Conservation (phyloP, 2,888 invertebrate genomes). For the Mythimna ferrago region DNA sequence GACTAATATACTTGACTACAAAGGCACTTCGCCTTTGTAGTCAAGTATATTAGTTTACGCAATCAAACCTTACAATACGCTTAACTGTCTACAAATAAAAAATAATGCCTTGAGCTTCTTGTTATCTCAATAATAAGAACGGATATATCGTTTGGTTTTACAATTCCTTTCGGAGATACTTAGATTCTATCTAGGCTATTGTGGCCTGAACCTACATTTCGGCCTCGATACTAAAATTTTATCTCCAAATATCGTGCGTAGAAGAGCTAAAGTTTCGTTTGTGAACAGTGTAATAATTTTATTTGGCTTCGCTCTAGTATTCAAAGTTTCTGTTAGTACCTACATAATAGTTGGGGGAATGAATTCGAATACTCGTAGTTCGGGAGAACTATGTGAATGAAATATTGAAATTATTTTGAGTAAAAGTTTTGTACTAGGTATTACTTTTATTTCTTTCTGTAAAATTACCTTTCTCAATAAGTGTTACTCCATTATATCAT, state of each 20-base stretch:
- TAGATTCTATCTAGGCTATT: constrained; percentile 29
- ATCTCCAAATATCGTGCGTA: constrained; percentile 52
- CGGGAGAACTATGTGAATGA: background rate
- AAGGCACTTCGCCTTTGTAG: too few species aligned
- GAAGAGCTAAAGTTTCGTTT: constrained; percentile 25
- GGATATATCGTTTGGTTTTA: constrained; percentile 3
- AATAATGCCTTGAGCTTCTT: constrained; percentile 9
- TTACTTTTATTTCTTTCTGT: background rate
- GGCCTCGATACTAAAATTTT: constrained; percentile 41
- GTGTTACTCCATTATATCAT: background rate
- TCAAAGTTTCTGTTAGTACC: constrained; percentile 5
- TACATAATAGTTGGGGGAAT: background rate
- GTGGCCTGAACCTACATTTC: constrained; percentile 20
- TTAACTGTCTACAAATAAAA: constrained; percentile 31
- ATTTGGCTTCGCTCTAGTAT: constrained; percentile 21
- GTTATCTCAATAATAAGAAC: constrained; percentile 17
- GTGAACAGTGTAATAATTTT: constrained; percentile 30
- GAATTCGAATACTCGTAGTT: background rate
- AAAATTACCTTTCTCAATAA: background rate
- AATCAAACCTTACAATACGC: background rate
- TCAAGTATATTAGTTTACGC: too few species aligned
- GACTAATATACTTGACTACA: too few species aligned
- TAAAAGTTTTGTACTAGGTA: background rate
- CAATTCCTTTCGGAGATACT: constrained; percentile 33
- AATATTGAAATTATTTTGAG: constrained; percentile 1